These are phyloP conservation scores for Acronicta psi DNA, from an alignment of 2,888 invertebrate genomes.

Conservation along the genomic window DNA sequence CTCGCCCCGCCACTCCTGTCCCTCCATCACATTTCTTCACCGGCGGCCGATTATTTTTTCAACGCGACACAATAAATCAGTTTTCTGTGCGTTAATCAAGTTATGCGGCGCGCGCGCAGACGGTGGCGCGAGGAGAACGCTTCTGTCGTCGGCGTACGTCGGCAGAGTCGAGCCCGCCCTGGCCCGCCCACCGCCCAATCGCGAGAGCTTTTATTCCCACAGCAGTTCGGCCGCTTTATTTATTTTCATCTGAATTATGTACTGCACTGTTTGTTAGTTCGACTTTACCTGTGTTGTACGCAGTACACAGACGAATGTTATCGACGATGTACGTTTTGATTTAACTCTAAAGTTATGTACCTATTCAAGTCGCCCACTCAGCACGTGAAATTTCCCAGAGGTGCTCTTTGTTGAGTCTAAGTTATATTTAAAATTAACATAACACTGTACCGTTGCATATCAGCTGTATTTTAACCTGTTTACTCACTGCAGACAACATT, in stretches of 20 bases:
- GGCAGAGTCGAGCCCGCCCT: slow-evolving; percentile 64
- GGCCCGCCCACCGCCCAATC: slow-evolving; percentile 78
- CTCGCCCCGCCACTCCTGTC: slow-evolving; percentile 86
- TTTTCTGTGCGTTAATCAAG: slow-evolving; percentile 83
- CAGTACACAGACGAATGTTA: slow-evolving; percentile 55
- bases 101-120: slow-evolving; percentile 76
- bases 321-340: slow-evolving; percentile 67
- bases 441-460: slow-evolving; percentile 33
- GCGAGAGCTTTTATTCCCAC: slow-evolving; percentile 59
- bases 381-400: slow-evolving; percentile 51
- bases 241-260: slow-evolving; percentile 76
- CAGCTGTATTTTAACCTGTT: slow-evolving; percentile 16
- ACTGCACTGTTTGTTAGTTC: slow-evolving; percentile 67
- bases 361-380: slow-evolving; percentile 50
- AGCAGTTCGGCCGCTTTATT: slow-evolving; percentile 65
- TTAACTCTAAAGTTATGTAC: slow-evolving; percentile 56
- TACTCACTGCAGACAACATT: slow-evolving; percentile 21
- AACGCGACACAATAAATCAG: slow-evolving; percentile 88
- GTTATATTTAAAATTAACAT: slow-evolving; percentile 45
- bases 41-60: slow-evolving; percentile 84
- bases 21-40: slow-evolving; percentile 86
- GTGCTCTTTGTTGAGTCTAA: slow-evolving; percentile 54
- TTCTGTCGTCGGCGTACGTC: slow-evolving; percentile 94
- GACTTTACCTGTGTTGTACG: slow-evolving; percentile 60
- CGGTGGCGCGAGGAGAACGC: slow-evolving; percentile 88